A percentile compares a stretch with the other conserved stretches of the same genome.
phyloP scores from a whole-genome alignment of 2,797 vertebrate genomes.

The Rhinophrynus dorsalis region DNA sequence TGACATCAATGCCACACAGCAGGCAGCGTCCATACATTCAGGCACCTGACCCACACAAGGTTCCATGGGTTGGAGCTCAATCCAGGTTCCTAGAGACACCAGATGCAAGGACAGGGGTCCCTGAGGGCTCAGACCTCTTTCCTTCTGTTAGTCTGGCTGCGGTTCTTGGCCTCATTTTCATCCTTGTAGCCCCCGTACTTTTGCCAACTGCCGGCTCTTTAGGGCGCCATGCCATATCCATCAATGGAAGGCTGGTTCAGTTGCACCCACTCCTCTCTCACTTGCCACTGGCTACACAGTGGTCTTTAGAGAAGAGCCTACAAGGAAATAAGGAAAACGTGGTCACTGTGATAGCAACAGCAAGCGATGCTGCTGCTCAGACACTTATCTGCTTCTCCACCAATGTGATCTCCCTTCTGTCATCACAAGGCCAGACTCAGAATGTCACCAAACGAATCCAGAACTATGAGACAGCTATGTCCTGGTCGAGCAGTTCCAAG shows the following conservation, averaged over 20 bases:
- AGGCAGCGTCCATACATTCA: neutral
- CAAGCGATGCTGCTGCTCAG: neutral
- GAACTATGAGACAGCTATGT: neutral
- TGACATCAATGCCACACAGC: neutral
- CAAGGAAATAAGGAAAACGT: neutral
- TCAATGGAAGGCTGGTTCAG: neutral
- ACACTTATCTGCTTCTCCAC: slow-evolving; percentile 43
- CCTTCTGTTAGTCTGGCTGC: slow-evolving; percentile 49
- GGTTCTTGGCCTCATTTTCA: slow-evolving; percentile 46
- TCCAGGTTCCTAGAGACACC: neutral
- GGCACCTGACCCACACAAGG: neutral
- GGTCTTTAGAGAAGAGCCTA: neutral
- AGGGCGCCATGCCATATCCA: neutral
- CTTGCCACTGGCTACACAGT: slow-evolving; percentile 3
- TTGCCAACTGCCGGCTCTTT: neutral
- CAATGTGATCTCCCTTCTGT: slow-evolving; percentile 1
- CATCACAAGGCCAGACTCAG: neutral
- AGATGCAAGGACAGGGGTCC: neutral
- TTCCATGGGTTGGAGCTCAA: neutral
- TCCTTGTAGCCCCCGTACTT: slow-evolving; percentile 44
- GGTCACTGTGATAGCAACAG: slow-evolving; percentile 11
- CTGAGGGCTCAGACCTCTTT: slow-evolving; percentile 45
- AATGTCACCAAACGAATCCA: neutral
- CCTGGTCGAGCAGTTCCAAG: neutral
- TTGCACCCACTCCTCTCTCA: slow-evolving; percentile 28